Conservation (phyloP, 2,797 vertebrate species). For the Atherinosoma microstoma region DNA sequence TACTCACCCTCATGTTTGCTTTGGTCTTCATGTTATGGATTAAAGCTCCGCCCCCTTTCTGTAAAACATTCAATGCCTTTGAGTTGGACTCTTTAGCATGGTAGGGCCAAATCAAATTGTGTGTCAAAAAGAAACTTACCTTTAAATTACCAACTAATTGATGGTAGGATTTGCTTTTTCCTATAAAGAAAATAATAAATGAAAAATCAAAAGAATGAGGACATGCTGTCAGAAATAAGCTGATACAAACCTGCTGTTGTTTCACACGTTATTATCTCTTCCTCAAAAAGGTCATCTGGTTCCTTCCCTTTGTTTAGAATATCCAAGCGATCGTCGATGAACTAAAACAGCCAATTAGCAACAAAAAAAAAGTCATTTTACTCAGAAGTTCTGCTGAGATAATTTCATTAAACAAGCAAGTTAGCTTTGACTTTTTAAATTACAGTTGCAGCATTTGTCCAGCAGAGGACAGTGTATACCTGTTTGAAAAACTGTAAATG, state of each 20-base stretch:
- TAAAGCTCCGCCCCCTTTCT: conserved; percentile 93
- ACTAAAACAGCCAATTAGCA: conserved; percentile 71
- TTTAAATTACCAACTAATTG: conserved; percentile 89
- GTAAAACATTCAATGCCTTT: conserved; percentile 32
- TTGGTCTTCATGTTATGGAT: conserved; percentile 89
- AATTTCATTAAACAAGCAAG: background rate
- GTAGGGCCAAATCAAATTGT: background rate
- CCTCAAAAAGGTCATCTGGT: conserved; percentile 89
- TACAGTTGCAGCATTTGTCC: conserved; percentile 19
- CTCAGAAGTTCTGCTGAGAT: background rate
- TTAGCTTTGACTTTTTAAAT: too few species aligned
- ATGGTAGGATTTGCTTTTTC: conserved; percentile 85
- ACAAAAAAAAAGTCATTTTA: background rate
- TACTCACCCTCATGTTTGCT: conserved; percentile 87
- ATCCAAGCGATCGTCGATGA: conserved; percentile 88
- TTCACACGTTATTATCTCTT: conserved; percentile 84
- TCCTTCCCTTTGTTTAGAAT: conserved; percentile 84
- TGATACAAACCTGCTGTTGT: conserved; percentile 78
- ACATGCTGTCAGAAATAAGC: background rate
- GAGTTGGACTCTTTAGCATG: background rate
- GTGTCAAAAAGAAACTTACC: conserved; percentile 68
- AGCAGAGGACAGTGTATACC: conserved; percentile 75
- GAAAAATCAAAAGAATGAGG: background rate
- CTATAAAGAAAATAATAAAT: conserved; percentile 59
- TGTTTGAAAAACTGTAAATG: conserved; percentile 93